Conservation (phyloP, 2,113 vertebrate genomes). For the Antigone vipio region DNA sequence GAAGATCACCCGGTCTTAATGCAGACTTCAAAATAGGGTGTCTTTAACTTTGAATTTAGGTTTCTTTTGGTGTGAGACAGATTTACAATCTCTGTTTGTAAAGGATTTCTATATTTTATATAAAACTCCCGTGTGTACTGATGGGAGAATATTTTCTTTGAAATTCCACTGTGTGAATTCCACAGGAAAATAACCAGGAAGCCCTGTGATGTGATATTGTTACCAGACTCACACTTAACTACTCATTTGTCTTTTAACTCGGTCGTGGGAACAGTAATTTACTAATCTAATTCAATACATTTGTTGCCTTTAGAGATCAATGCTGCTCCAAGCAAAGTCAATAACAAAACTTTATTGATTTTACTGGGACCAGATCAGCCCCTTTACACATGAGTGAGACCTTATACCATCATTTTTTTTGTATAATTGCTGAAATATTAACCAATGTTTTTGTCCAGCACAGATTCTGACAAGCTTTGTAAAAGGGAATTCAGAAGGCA, state of each 20-base stretch:
- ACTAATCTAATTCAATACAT: conserved; percentile 57
- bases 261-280: conserved; percentile 67
- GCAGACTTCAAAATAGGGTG: background rate
- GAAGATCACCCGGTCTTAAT: background rate
- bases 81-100: background rate
- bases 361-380: background rate
- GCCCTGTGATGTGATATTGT: conserved; percentile 34
- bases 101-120: background rate
- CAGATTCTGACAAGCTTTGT: background rate
- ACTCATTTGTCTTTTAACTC: conserved; percentile 66
- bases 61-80: background rate
- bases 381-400: background rate
- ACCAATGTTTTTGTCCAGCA: background rate
- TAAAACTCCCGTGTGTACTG: background rate
- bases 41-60: background rate
- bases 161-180: conserved; percentile 37
- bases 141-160: background rate
- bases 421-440: background rate
- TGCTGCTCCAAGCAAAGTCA: background rate
- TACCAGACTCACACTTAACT: conserved; percentile 63
- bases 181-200: conserved; percentile 54
- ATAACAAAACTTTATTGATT: conserved; percentile 22
- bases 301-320: conserved; percentile 35
- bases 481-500: background rate
- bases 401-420: background rate